Evolutionary conservation across 2,888 invertebrate species (phyloP).

Genomic region (Orchestes rusci): DNA sequence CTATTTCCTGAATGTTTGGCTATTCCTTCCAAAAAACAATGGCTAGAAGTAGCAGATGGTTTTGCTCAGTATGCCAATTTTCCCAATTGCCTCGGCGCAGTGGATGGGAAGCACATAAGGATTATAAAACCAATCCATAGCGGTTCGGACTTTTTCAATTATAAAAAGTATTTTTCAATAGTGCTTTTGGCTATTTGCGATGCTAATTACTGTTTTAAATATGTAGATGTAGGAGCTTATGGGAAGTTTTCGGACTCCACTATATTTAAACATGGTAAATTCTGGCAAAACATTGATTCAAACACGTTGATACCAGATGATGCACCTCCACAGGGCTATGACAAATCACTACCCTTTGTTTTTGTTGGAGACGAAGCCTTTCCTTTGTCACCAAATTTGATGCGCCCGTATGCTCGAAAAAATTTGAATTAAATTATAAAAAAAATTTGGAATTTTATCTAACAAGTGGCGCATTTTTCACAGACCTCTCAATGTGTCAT

Average conservation of each 20-base stretch:
- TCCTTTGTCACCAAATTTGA: constrained; percentile 1
- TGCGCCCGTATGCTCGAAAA: constrained; percentile 10
- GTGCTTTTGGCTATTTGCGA: constrained; percentile 30
- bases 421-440: too few species aligned
- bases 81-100: constrained; percentile 29
- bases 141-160: constrained; percentile 33
- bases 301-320: constrained; percentile 16
- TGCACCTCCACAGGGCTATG: constrained; percentile 11
- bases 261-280: constrained; percentile 28
- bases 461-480: constrained; percentile 14
- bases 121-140: constrained; percentile 29
- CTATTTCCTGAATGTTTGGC: constrained; percentile 26
- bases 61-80: constrained; percentile 32
- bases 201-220: constrained; percentile 31
- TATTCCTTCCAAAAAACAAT: constrained; percentile 24
- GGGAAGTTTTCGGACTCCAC: constrained; percentile 31
- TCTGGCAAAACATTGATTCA: constrained; percentile 6
- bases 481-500: constrained; percentile 23
- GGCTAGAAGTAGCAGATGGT: constrained; percentile 28
- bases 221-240: constrained; percentile 30
- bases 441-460: constrained; percentile 27
- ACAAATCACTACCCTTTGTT: constrained; percentile 29
- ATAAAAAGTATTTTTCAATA: too few species aligned
- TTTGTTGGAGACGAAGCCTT: constrained; percentile 42
- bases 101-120: constrained; percentile 33